A percentile compares a stretch with the other conserved stretches of the same genome.
Conservation (phyloP, 2,797 vertebrate species). For the Leontocebus nigricollis region DNA sequence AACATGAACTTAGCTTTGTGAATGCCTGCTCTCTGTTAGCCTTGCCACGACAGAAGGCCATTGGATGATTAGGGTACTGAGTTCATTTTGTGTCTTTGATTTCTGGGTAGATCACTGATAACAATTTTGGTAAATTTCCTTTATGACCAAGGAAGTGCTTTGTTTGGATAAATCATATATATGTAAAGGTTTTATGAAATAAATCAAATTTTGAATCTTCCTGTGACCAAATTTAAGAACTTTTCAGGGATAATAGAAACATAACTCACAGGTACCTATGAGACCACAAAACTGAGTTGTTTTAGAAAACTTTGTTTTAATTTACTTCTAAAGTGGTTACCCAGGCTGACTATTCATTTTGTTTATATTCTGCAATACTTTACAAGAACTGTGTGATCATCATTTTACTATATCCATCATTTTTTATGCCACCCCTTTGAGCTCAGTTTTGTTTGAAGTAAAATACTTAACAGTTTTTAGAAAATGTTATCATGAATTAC, state of each 20-base stretch:
- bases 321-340: constrained; percentile 8
- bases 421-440: not conserved
- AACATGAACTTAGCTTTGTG: accelerated
- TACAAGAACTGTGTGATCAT: not conserved
- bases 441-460: constrained; percentile 28
- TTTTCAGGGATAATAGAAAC: not conserved
- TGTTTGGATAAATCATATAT: not conserved
- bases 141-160: constrained; percentile 7
- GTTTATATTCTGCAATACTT: not conserved
- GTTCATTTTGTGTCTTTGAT: constrained; percentile 46
- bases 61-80: not conserved
- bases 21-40: not conserved
- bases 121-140: constrained; percentile 8
- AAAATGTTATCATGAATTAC: not conserved
- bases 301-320: not conserved
- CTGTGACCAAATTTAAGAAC: not conserved
- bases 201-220: not conserved
- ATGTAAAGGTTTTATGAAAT: not conserved
- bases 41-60: not conserved
- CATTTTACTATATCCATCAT: not conserved
- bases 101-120: constrained; percentile 26
- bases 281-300: not conserved
- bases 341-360: not conserved
- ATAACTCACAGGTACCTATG: not conserved
- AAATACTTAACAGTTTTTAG: not conserved